Percentiles rank a stretch among this genome's conserved stretches.
These are phyloP conservation scores for Chaetogeoica ovagalla DNA, from an alignment of 2,888 invertebrate species.

Conservation along the genomic window DNA sequence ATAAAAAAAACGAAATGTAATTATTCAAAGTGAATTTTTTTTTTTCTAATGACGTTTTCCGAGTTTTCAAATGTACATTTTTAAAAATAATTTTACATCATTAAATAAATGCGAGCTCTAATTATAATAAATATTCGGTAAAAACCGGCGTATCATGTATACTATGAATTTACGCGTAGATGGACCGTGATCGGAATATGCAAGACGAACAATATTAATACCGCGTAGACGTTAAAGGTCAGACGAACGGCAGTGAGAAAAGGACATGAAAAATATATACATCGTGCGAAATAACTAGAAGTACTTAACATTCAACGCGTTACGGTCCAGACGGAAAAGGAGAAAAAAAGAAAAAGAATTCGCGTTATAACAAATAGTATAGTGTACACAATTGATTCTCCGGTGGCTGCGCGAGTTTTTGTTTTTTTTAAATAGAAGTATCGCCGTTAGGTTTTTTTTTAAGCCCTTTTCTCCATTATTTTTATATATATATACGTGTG, in stretches of 20 bases:
- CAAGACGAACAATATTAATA: background rate
- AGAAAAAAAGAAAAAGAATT: background rate
- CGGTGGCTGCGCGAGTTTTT: background rate
- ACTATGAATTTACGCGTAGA: slow-evolving; percentile 13
- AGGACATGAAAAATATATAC: slow-evolving; percentile 15
- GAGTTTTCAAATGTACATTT: too few relatives aligned
- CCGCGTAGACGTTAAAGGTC: background rate
- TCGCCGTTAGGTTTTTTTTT: background rate
- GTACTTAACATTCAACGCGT: slow-evolving; percentile 10
- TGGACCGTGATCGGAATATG: slow-evolving; percentile 16
- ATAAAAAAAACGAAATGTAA: too few relatives aligned
- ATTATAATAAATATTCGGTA: too few relatives aligned
- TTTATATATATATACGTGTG: background rate
- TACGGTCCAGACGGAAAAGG: background rate
- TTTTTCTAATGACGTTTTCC: too few relatives aligned
- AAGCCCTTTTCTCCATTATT: slow-evolving; percentile 7
- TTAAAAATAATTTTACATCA: too few relatives aligned
- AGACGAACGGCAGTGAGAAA: background rate
- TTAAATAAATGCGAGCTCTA: too few relatives aligned
- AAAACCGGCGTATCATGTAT: too few relatives aligned
- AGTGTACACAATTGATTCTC: slow-evolving; percentile 22
- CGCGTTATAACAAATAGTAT: background rate
- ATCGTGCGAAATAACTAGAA: background rate
- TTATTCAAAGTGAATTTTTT: too few relatives aligned
- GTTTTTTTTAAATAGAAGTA: background rate